Base-by-base conservation (phyloP, 2,113 vertebrate species). In the Chaetodon trifascialis region DNA sequence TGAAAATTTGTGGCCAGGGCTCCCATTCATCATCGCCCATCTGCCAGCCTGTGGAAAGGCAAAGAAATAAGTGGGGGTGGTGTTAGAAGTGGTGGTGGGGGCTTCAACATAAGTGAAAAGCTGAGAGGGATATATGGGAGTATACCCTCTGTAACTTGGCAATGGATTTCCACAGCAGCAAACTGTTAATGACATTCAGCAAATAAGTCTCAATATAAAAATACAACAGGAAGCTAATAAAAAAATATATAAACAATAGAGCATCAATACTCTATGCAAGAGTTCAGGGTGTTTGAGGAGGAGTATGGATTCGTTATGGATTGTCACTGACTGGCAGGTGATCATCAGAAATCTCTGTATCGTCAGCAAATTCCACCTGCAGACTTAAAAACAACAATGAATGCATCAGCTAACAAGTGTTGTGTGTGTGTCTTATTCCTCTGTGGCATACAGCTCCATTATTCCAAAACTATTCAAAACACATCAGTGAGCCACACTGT, bases 11-110 rank as follows among this genome's bases (percentile, higher is more conserved):
- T 86, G 77, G 60, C 66, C 56, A 5, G 21, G 56, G 11, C 54
- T 56, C 63, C 59, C 72, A 85, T 86, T 88, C 78, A 84, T 75
- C 42, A 54, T 15, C 59, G 62, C 79, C 89, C 84, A 83, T 89
- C 79, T 85, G 86, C 66, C 63, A 68, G 66, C 60, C 60, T 4
- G 4, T 25, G 34, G 65, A 46, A 9, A 23, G 51, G 5, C 36
- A 54, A 64, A 64, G 16, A 46, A 47, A 49, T 23, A 7, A 7
- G 2, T 3, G 38, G 5, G 38, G 5, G 38, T 40, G 38, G 5
- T 40, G 38, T 40, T 5, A 7, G 38, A 1, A 4, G 8, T 4
- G 30, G 30, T 30, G 30, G 30, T 30, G 23, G 30, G n/a, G 52
- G 52, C 0, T 4, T 23, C 15, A 36, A 69, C 12, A n/a, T 52